Evolutionary conservation across 1,140 invertebrate species (phyloP), one percentile per base, ranked within the genome.

Genomic region (Drosophila kohkoa): DNA sequence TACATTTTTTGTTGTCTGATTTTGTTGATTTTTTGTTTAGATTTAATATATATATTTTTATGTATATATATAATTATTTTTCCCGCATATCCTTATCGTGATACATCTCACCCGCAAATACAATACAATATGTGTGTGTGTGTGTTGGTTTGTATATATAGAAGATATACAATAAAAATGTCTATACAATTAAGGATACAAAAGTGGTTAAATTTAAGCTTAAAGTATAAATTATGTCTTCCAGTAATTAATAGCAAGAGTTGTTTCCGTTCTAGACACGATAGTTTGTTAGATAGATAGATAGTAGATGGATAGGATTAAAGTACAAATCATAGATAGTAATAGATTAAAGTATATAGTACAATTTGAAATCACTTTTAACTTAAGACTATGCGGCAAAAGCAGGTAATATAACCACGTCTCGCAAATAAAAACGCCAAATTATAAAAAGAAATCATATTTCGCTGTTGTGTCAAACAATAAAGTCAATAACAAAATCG

Each of bases 161-260:
- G 70, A 60, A 66, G 73, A 79, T 79, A 71, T 88, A 87, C 69
- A 79, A 75, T 85, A 74, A 71, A 77, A 77, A 68, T 87, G 72
- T 75, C 69, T 88, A 88, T 88, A 87, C 82, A 87, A 88, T 82
- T 88, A 80, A 74, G 73, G 80, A 87, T 87, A 88, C 73, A 87
- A 88, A 87, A 81, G 79, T 71, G 75, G 76, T 73, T 62, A 82
- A 85, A 58, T 85, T 73, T 66, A 73, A 69, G 81, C 81, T 74
- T 85, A 85, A 64, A 77, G 45, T 80, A 74, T 58, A 87, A 59
- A 74, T 74, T 57, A 87, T 87, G 83, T 88, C 83, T 88, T 83
- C 69, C 77, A 75, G 80, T 78, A 68, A 71, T 68, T 68, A 67
- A 75, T 71, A 75, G 52, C 76, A 78, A 79, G 70, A 68, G 55